These are phyloP conservation scores for Ceratothoa steindachneri DNA, from an alignment of 2,888 invertebrate genomes.

Conservation along the genomic window DNA sequence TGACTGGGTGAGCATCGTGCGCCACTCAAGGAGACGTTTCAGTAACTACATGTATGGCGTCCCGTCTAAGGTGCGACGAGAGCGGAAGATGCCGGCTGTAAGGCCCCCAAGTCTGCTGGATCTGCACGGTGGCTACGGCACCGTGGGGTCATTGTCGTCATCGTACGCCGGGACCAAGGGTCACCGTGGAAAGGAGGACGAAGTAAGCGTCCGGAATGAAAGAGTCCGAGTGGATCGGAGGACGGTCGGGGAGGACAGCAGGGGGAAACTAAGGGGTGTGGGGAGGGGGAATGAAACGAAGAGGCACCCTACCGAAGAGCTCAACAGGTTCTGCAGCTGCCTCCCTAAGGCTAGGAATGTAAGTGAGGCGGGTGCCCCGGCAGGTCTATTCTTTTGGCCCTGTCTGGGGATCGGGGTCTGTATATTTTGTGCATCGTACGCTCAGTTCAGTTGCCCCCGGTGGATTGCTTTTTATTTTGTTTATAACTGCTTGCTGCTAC, in stretches of 20 bases:
- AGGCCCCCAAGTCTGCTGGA: constrained; percentile 36
- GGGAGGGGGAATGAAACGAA: background rate
- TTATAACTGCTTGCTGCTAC: too few relatives aligned
- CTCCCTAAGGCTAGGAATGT: constrained; percentile 16
- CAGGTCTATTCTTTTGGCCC: too few relatives aligned
- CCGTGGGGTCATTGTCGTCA: constrained; percentile 50
- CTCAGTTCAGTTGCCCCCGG: too few relatives aligned
- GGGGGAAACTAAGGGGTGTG: constrained; percentile 4
- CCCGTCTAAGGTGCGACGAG: constrained; percentile 63
- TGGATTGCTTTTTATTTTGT: too few relatives aligned
- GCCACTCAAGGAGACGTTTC: constrained; percentile 66
- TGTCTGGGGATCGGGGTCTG: too few relatives aligned
- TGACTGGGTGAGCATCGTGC: constrained; percentile 72
- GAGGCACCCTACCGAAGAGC: background rate
- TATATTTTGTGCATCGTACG: too few relatives aligned
- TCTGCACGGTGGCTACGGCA: constrained; percentile 51
- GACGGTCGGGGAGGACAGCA: background rate
- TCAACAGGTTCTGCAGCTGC: constrained; percentile 30
- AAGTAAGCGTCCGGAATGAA: background rate
- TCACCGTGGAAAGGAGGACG: constrained; percentile 1
- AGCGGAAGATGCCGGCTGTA: constrained; percentile 55
- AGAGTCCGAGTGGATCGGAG: background rate
- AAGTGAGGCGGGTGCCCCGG: background rate
- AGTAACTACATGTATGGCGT: constrained; percentile 66
- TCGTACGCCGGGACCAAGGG: background rate